Base-by-base conservation (phyloP, 2,888 invertebrate species). In the Calliopum simillimum region DNA sequence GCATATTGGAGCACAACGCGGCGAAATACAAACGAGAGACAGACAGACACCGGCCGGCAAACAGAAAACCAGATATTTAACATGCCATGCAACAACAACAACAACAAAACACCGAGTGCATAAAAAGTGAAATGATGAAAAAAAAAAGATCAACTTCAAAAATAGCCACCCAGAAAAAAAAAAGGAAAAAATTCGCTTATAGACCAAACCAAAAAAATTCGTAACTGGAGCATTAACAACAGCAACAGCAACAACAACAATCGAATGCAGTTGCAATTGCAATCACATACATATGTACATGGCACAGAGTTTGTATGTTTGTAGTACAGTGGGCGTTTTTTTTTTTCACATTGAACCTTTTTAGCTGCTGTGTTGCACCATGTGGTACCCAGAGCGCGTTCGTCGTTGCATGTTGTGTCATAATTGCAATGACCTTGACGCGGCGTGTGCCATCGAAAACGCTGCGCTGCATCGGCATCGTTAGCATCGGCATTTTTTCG, bases 151-250 rank as follows among this genome's bases (percentile, higher is more conserved):
- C n/a, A n/a, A n/a, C n/a, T 21, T 41, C 41, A 59, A 33, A 59
- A 58, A 13, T 1, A 8, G 16, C 12, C 12, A 2, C 4, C n/a
- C 5, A 12, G 19, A 23, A 43, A 5, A 12, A 5, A n/a, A 23
- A 55, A 55, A n/a, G n/a, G n/a, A 55, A 55, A 55, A 55, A 21
- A 16, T 13, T n/a, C n/a, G 59, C 13, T 16, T 11, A 70, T 43
- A 73, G 72, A 43, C 55, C 43, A 43, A 25, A 49, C 12, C 33
- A 11, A 12, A 12, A 56, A 56, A 21, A 25, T 25, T 33, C 23
- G 13, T 51, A 80, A 79, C 79, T 77, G 76, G 77, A 73, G 75
- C 73, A 59, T 74, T 74, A 62, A 63, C 73, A 73, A 71, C 75
- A 73, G 59, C 67, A 58, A 41, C 67, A 66, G 41, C 64, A 58